Evolutionary conservation across 2,113 vertebrate species (phyloP).

Genomic region (Callaeas wilsoni): DNA sequence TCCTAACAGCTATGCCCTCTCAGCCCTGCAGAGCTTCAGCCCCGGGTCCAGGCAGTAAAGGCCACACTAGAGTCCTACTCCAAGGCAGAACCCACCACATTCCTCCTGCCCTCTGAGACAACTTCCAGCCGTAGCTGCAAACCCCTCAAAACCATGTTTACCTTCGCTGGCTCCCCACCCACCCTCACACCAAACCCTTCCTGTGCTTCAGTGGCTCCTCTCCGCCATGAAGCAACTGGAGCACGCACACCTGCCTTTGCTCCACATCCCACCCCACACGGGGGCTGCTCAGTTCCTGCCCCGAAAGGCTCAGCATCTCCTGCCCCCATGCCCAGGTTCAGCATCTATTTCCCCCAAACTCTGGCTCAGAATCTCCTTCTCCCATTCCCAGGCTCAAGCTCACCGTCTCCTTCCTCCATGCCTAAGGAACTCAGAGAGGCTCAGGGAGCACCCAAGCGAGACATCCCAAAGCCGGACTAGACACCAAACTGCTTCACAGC

Average conservation of each 20-base stretch:
- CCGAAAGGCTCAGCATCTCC: neutral
- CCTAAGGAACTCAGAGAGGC: neutral
- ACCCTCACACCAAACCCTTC: neutral
- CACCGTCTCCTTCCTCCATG: neutral
- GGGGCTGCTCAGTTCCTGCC: neutral
- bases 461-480: neutral
- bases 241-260: neutral
- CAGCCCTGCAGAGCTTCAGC: neutral
- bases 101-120: neutral
- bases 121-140: neutral
- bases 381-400: neutral
- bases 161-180: neutral
- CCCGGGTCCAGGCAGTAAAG: accelerated
- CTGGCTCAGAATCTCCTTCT: neutral
- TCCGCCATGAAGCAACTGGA: neutral
- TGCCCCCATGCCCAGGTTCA: neutral
- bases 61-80: neutral
- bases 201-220: neutral
- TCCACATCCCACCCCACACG: neutral
- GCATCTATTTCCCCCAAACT: neutral
- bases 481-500: neutral
- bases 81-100: neutral
- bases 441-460: neutral
- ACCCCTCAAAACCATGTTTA: accelerated
- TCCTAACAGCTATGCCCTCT: neutral